Evolutionary conservation across 2,113 vertebrate species (phyloP), one percentile per base, ranked within the genome.

Genomic region (Microcebus lehilahytsara): DNA sequence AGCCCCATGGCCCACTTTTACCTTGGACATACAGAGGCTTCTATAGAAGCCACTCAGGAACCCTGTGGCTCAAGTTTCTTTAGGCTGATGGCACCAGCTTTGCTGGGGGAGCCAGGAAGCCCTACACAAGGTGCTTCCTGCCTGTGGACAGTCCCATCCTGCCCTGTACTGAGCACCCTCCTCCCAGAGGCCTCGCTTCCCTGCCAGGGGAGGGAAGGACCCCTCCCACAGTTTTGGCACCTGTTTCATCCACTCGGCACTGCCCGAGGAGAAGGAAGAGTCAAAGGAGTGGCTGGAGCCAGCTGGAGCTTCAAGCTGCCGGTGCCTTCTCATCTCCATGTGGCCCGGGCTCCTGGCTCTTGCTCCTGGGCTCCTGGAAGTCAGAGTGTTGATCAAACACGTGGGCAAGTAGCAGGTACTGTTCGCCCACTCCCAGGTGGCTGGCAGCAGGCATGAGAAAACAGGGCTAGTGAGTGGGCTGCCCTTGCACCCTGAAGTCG

Each of bases 401-500:
- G 92, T 51, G 40, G 69, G 56, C 46, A 42, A 62, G 66, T 8
- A 25, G 56, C 3, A 37, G 62, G 80, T 51, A 72, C 92, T 93
- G 86, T 6, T 23, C 78, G 1, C 78, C 77, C 53, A 11, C 23
- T 32, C 75, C 89, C 8, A 5, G 80, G 34, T 79, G 58, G 95
- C 86, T 74, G 49, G 85, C 81, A 8, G 66, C 62, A 81, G 93
- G 96, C 86, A 19, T 17, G 3, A 25, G 42, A 3, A 51, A 25
- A 32, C 6, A 4, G 60, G 78, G 9, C 98, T 98, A 99, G 93
- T 97, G 93, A 5, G 80, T 93, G 0, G 86, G 97, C 85, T 98
- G 98, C 67, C 99, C 99, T 0, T 99, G 99, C 69, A 99, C 99
- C 0, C 99, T 98, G 99, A 99, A 99, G 91, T 99, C 99, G 97